phyloP scores from a whole-genome alignment of 2,888 invertebrate genomes.

The Drosophila borealis region DNA sequence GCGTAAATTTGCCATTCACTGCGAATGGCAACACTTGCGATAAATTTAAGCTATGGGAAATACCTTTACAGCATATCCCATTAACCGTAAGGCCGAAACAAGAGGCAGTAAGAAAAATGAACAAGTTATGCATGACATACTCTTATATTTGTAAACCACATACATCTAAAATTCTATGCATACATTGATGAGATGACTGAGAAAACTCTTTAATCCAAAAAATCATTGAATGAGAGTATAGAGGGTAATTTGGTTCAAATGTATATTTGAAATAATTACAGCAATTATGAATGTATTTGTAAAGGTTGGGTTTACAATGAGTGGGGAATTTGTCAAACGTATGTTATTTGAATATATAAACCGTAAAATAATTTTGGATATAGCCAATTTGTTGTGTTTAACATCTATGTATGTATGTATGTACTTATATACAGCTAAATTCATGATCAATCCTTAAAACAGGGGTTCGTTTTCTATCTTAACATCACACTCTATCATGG shows the following conservation, averaged over 20 bases:
- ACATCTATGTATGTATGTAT: conserved; percentile 1
- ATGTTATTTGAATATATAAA: background rate
- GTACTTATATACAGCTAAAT: conserved; percentile 19
- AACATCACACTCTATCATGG: conserved; percentile 65
- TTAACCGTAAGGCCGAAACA: background rate
- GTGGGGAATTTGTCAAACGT: background rate
- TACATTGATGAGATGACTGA: background rate
- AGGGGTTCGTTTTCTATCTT: conserved; percentile 68
- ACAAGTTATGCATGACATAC: conserved; percentile 3
- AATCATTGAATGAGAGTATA: background rate
- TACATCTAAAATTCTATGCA: background rate
- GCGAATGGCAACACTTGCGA: background rate
- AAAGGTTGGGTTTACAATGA: background rate
- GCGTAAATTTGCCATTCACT: conserved; percentile 33
- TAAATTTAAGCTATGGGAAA: conserved; percentile 9
- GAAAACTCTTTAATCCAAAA: background rate
- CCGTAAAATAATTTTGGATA: conserved; percentile 16
- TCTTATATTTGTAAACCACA: conserved; percentile 10
- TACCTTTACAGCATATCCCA: background rate
- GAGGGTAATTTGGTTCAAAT: background rate
- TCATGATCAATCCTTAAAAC: conserved; percentile 16
- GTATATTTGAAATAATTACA: conserved; percentile 4
- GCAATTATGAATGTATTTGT: background rate
- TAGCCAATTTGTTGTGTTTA: conserved; percentile 11
- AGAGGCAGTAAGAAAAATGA: background rate